A percentile compares a stretch with the other conserved stretches of the same genome.
Evolutionary conservation across 2,888 invertebrate species (phyloP).

Genomic region (Parnassius smintheus): DNA sequence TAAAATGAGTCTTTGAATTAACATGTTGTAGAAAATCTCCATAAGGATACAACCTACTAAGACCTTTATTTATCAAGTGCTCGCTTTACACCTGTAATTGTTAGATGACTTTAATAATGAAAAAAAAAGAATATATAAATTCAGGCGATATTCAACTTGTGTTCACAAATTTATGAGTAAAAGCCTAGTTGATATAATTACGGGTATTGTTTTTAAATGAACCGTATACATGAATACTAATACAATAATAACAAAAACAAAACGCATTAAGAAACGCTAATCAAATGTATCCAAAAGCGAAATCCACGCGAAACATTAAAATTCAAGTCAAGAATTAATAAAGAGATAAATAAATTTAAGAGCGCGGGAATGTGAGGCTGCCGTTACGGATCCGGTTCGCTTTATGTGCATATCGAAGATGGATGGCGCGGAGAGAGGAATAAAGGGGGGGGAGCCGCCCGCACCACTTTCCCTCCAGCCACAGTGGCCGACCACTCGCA

Average conservation of each 20-base stretch:
- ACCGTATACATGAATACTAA: too few species aligned
- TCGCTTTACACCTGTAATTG: background rate
- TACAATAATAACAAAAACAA: background rate
- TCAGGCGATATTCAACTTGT: too few species aligned
- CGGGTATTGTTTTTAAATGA: conserved; percentile 1
- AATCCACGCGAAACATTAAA: conserved; percentile 64
- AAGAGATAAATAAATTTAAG: conserved; percentile 80
- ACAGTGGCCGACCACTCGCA: conserved; percentile 63
- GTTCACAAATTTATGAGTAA: background rate
- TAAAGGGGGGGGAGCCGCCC: conserved; percentile 40
- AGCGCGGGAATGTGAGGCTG: conserved; percentile 77
- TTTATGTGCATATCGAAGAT: conserved; percentile 81
- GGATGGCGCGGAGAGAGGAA: conserved; percentile 66
- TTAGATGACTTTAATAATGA: too few species aligned
- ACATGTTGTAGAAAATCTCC: background rate
- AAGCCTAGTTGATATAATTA: conserved; percentile 6
- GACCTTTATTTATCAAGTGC: too few species aligned
- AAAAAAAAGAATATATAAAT: too few species aligned
- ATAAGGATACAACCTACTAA: background rate
- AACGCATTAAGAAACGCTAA: conserved; percentile 18
- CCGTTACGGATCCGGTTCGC: conserved; percentile 76
- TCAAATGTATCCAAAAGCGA: conserved; percentile 24
- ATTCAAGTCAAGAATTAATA: conserved; percentile 77
- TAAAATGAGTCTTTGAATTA: conserved; percentile 4
- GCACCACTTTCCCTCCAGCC: conserved; percentile 32